Percentiles rank a stretch among this genome's conserved stretches.
Evolutionary conservation across 2,888 invertebrate species (phyloP).

Genomic region (Lamellibrachia satsuma): DNA sequence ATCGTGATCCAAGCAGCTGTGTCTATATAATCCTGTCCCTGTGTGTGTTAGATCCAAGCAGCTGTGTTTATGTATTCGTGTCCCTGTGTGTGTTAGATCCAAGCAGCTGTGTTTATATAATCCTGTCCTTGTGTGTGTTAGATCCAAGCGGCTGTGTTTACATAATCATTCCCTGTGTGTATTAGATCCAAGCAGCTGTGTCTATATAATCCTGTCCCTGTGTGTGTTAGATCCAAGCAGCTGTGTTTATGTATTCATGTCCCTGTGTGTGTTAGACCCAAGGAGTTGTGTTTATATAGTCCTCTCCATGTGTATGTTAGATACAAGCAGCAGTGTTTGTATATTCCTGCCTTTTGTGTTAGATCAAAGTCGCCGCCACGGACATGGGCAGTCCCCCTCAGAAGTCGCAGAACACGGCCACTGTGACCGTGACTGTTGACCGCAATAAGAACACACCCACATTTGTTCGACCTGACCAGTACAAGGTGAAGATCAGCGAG

Average conservation of each 20-base stretch:
- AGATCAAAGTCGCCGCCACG: slow-evolving; percentile 77
- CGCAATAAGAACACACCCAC: slow-evolving; percentile 50
- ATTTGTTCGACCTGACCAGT: slow-evolving; percentile 37
- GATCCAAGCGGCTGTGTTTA: too few relatives aligned
- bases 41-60: background rate
- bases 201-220: background rate
- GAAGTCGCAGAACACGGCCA: slow-evolving; percentile 75
- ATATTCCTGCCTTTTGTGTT: background rate
- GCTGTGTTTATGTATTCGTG: background rate
- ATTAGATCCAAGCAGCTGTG: slow-evolving; percentile 74
- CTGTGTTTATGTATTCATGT: background rate
- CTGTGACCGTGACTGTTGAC: slow-evolving; percentile 47
- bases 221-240: background rate
- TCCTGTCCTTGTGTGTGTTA: too few relatives aligned
- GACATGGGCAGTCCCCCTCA: slow-evolving; percentile 89
- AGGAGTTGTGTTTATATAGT: too few relatives aligned
- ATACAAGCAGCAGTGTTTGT: too few relatives aligned
- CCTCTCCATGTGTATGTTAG: too few relatives aligned
- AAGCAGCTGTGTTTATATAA: too few relatives aligned
- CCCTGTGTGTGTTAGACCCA: too few relatives aligned
- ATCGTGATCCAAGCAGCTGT: too few relatives aligned
- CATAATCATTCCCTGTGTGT: background rate
- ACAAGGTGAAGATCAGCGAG: slow-evolving; percentile 49
- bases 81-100: too few relatives aligned
- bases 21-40: background rate